A percentile compares a stretch with the other conserved stretches of the same genome.
Conservation (phyloP, 2,888 invertebrate genomes). For the Sisyra nigra region DNA sequence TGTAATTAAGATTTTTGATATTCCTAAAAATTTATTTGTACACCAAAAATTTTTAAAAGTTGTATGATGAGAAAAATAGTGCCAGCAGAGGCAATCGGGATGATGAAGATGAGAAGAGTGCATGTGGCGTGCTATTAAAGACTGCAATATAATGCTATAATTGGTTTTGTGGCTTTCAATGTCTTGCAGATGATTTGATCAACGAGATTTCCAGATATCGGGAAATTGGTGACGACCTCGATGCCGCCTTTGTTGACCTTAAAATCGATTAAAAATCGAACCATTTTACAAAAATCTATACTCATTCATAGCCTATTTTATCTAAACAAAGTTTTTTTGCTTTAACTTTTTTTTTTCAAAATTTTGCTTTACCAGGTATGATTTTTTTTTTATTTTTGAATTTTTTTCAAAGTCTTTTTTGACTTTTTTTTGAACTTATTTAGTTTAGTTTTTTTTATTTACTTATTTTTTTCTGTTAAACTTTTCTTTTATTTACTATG, state of each 20-base stretch:
- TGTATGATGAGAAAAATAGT: conserved; percentile 1
- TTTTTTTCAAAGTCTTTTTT: conserved; percentile 4
- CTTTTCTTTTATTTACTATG: neutral
- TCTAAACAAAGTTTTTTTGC: neutral
- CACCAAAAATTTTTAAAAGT: no score
- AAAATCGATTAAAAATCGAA: conserved; percentile 16
- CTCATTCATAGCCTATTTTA: neutral
- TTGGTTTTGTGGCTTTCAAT: conserved; percentile 9
- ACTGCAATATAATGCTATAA: neutral
- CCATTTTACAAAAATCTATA: neutral
- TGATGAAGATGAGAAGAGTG: neutral
- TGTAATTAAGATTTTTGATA: no score
- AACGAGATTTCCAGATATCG: conserved; percentile 82
- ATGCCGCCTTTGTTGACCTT: conserved; percentile 79
- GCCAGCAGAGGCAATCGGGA: neutral
- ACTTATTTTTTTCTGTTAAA: neutral
- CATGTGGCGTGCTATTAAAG: neutral
- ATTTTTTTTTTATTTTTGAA: conserved; percentile 1
- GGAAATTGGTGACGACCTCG: conserved; percentile 84
- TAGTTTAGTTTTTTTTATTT: neutral
- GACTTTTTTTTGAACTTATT: neutral
- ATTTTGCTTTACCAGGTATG: conserved; percentile 6
- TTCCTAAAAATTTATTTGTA: no score
- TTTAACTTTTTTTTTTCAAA: neutral
- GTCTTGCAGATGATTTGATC: conserved; percentile 65